Evolutionary conservation across 2,113 vertebrate species (phyloP).

Genomic region (Neomonachus schauinslandi): DNA sequence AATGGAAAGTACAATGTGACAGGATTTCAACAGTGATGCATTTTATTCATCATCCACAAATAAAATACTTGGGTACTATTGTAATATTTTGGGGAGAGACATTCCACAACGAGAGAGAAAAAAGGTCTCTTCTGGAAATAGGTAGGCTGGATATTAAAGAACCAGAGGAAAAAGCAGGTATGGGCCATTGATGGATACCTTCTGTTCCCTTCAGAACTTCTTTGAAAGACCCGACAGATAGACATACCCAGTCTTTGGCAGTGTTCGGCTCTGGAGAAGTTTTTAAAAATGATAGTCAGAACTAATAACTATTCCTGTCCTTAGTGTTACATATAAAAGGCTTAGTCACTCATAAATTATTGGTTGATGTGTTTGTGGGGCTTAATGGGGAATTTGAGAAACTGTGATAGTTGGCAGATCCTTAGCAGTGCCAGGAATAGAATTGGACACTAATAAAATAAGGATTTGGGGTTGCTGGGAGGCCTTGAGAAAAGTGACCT

Average conservation of each 20-base stretch:
- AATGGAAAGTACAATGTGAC: neutral
- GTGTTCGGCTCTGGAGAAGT: neutral
- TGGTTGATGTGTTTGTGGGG: constrained; percentile 35
- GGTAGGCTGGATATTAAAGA: neutral
- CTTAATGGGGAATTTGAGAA: constrained; percentile 23
- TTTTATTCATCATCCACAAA: constrained; percentile 41
- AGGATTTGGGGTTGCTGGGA: neutral
- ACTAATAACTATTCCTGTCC: neutral
- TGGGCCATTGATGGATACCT: neutral
- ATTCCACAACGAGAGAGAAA: constrained; percentile 30
- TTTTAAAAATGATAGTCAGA: constrained; percentile 10
- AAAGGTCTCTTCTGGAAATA: neutral
- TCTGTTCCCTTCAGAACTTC: neutral
- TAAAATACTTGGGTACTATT: constrained; percentile 30
- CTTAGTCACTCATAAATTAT: neutral
- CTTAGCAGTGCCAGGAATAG: neutral
- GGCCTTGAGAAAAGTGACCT: constrained; percentile 15
- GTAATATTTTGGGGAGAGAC: neutral
- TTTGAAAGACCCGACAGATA: neutral
- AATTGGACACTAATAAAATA: constrained; percentile 45
- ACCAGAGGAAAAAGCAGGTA: neutral
- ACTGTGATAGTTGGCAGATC: constrained; percentile 24
- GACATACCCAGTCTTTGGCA: neutral
- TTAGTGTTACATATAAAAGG: constrained; percentile 39
- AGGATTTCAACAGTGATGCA: constrained; percentile 21